Conservation (phyloP, 2,888 invertebrate species). For the Xanthia togata region DNA sequence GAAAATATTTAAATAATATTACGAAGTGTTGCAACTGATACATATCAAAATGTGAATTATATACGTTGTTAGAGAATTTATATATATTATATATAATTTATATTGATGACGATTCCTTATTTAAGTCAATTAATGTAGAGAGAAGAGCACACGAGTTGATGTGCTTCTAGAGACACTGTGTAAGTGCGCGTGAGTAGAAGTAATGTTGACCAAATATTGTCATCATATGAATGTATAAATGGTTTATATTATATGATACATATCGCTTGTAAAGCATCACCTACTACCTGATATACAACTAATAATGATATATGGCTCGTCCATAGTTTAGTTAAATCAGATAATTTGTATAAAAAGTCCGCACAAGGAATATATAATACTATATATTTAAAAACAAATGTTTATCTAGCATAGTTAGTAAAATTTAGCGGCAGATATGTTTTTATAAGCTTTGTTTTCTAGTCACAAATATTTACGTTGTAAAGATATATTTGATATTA, state of each 20-base stretch:
- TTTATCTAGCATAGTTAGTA: slow-evolving; percentile 44
- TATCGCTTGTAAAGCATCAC: slow-evolving; percentile 66
- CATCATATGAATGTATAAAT: slow-evolving; percentile 31
- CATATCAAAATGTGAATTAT: slow-evolving; percentile 86
- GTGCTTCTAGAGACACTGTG: slow-evolving; percentile 76
- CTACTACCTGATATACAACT: slow-evolving; percentile 30
- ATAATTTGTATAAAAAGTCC: slow-evolving; percentile 37
- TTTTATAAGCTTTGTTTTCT: slow-evolving; percentile 49
- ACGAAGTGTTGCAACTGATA: slow-evolving; percentile 79
- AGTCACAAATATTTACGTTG: slow-evolving; percentile 37
- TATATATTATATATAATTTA: slow-evolving; percentile 75
- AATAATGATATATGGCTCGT: slow-evolving; percentile 25
- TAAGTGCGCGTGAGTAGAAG: slow-evolving; percentile 42
- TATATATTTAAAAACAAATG: slow-evolving; percentile 26
- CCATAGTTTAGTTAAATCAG: slow-evolving; percentile 34
- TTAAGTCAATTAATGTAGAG: slow-evolving; percentile 89
- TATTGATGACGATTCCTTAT: slow-evolving; percentile 87
- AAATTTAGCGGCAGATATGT: slow-evolving; percentile 49
- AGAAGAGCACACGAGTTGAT: slow-evolving; percentile 71
- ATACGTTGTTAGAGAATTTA: slow-evolving; percentile 77
- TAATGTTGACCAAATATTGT: slow-evolving; percentile 53
- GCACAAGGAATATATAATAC: slow-evolving; percentile 26
- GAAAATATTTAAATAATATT: slow-evolving; percentile 57
- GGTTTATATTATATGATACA: slow-evolving; percentile 40
- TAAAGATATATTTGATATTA: slow-evolving; percentile 40